phyloP scores from a whole-genome alignment of 2,888 invertebrate genomes.

The Parnassius mnemosyne region DNA sequence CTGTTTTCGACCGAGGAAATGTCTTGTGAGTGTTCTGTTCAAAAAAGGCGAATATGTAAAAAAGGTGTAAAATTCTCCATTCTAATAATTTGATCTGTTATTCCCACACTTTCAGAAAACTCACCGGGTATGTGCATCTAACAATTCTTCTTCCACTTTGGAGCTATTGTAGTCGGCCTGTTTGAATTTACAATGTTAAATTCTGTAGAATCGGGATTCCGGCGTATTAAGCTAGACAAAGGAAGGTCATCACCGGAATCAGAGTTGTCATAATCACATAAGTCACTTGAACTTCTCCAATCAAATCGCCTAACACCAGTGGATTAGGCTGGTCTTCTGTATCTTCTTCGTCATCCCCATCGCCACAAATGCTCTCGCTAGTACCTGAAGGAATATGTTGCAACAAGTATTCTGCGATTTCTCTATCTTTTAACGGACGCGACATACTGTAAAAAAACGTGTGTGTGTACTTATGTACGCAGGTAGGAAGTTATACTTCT shows the following conservation, averaged over 20 bases:
- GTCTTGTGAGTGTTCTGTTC: background rate
- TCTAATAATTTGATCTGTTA: constrained; percentile 3
- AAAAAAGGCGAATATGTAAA: too few relatives aligned
- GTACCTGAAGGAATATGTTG: constrained; percentile 25
- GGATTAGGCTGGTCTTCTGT: too few relatives aligned
- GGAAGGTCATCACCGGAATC: constrained; percentile 11
- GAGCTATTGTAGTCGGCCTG: background rate
- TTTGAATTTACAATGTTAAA: background rate
- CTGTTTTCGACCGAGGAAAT: too few relatives aligned
- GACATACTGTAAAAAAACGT: constrained; percentile 7
- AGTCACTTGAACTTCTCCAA: background rate
- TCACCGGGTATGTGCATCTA: constrained; percentile 12
- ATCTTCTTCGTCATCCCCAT: background rate
- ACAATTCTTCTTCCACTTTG: constrained; percentile 21
- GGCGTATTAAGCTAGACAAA: background rate
- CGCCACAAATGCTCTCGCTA: constrained; percentile 23
- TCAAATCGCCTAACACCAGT: background rate
- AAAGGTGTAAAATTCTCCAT: too few relatives aligned
- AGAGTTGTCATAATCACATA: background rate
- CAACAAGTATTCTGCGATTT: constrained; percentile 22
- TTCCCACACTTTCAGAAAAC: constrained; percentile 21
- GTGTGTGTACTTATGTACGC: too few relatives aligned
- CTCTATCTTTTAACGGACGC: constrained; percentile 2
- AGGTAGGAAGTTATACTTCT: too few relatives aligned
- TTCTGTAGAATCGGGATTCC: constrained; percentile 1